phyloP scores from a whole-genome alignment of 2,113 vertebrate species.

The Synodontis membranacea region DNA sequence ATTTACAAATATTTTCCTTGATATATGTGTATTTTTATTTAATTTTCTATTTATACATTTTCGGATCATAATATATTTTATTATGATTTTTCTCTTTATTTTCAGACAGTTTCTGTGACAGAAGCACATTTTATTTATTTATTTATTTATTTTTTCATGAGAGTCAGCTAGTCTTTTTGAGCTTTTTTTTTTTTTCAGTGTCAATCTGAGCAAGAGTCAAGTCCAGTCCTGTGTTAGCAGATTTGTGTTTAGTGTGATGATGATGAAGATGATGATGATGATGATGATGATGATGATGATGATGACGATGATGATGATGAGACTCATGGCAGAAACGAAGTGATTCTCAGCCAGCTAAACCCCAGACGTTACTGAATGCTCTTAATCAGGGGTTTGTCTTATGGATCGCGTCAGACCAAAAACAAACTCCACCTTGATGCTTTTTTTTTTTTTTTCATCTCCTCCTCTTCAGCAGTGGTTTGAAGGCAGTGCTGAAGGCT shows the following conservation, averaged over 20 bases:
- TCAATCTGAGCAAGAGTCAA: neutral
- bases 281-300: neutral
- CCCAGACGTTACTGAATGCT: neutral
- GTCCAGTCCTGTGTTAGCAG: neutral
- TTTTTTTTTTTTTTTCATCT: neutral
- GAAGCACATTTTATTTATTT: too few species aligned
- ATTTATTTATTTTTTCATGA: too few species aligned
- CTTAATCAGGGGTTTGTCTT: conserved; percentile 16
- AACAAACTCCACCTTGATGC: conserved; percentile 10
- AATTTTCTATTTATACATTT: too few species aligned
- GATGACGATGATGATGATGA: neutral
- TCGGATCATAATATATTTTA: too few species aligned
- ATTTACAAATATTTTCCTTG: too few species aligned
- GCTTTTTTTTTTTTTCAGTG: too few species aligned
- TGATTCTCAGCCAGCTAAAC: conserved; percentile 22
- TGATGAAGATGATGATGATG: neutral
- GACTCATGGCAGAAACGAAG: neutral
- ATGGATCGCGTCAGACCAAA: conserved; percentile 6
- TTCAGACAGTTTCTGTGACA: too few species aligned
- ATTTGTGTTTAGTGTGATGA: neutral
- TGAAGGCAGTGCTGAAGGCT: neutral
- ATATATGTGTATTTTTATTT: neutral
- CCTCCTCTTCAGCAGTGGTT: neutral
- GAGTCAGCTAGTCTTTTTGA: too few species aligned
- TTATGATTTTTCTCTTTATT: too few species aligned